These are phyloP conservation scores for Zaprionus vittiger DNA, from an alignment of 1,140 invertebrate species.

Conservation along the genomic window DNA sequence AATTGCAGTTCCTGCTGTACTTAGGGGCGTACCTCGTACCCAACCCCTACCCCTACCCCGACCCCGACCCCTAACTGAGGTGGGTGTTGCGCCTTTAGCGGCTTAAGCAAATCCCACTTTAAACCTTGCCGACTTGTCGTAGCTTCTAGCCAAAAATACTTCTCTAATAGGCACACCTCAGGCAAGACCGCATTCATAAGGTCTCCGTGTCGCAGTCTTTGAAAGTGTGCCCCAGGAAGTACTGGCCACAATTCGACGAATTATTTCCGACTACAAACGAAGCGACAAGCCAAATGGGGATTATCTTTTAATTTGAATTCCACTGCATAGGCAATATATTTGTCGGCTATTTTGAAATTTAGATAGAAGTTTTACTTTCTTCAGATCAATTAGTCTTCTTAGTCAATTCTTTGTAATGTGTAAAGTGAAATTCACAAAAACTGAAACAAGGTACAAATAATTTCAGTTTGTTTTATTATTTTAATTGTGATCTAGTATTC, in stretches of 20 bases:
- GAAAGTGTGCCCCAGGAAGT: slow-evolving; percentile 24
- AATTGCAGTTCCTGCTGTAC: slow-evolving; percentile 56
- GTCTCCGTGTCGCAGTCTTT: slow-evolving; percentile 17
- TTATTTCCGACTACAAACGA: slow-evolving; percentile 10
- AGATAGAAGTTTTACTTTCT: too few relatives aligned
- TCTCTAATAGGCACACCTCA: slow-evolving; percentile 67
- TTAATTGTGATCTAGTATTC: too few relatives aligned
- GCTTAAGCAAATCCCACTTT: slow-evolving; percentile 50
- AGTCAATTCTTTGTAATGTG: too few relatives aligned
- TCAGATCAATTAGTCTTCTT: too few relatives aligned
- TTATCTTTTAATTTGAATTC: slow-evolving; percentile 23
- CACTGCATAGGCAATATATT: background rate
- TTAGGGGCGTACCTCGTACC: slow-evolving; percentile 24
- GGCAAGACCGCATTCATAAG: slow-evolving; percentile 18
- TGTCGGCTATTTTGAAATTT: background rate
- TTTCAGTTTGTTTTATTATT: too few relatives aligned
- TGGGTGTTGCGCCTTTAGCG: slow-evolving; percentile 79
- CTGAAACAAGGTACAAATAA: too few relatives aligned
- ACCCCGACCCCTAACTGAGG: slow-evolving; percentile 44
- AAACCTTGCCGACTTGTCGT: slow-evolving; percentile 33
- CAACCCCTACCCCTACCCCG: background rate
- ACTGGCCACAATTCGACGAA: slow-evolving; percentile 30
- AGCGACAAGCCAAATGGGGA: slow-evolving; percentile 28
- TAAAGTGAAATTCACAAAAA: too few relatives aligned
- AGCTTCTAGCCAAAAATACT: slow-evolving; percentile 24